Base-by-base conservation (phyloP, 2,888 invertebrate species). In the Cantharis flavilabris region DNA sequence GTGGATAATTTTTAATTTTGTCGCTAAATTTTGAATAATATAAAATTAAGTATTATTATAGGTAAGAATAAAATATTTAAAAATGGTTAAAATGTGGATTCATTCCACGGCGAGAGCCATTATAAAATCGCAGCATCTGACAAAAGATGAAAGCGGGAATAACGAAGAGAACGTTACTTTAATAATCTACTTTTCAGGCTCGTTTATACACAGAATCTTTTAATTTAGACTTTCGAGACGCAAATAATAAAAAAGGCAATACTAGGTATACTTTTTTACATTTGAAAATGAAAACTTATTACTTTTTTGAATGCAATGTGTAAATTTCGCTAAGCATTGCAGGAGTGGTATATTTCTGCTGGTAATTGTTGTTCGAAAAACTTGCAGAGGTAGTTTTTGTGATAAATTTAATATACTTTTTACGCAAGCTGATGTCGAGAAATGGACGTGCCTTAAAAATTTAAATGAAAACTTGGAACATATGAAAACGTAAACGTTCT, bases 151-250 rank as follows among this genome's bases (percentile, higher is more conserved):
- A 76, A 72, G 73, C 73, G 79, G 73, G 77, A 79, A 79, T 79
- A 78, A 79, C 78, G 80, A 77, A 78, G 73, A 80, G 75, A 76
- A 76, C 76, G 75, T 78, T 76, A 78, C 76, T 79, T 79, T 79
- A 80, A 80, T 80, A 79, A 79, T 80, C 77, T 74, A 77, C 79
- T 80, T 79, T 79, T 79, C 73, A 64, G 63, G 74, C 71, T 71
- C 76, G 76, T 75, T 72, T 76, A 75, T 78, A 72, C 79, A 18
- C 64, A 73, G 72, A 76, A 70, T 71, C 76, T 79, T 79, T 80
- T 80, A 80, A 80, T 79, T 78, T 80, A 78, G 78, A 70, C 71
- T 33, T 30, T 65, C 62, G 28, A 49, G 72, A 49, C 63, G 18
- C 67, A 70, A 75, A 71, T 74, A 69, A 73, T 75, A 75, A 75